Base-by-base conservation (phyloP, 2,113 vertebrate species). In the Ceyx cyanopectus region DNA sequence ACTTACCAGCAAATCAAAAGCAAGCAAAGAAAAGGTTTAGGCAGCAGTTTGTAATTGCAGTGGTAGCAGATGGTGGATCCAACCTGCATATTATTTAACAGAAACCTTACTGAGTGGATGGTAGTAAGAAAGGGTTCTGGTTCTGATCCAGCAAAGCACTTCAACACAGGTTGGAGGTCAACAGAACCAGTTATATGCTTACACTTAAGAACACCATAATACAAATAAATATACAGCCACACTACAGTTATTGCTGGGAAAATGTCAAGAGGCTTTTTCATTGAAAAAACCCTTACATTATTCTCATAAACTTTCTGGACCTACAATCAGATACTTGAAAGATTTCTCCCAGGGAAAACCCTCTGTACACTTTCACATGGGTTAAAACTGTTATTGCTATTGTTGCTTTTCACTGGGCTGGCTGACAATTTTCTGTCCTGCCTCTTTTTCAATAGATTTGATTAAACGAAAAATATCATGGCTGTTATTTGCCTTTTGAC, bases 121-220 rank as follows among this genome's bases (percentile, higher is more conserved):
- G 66, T 10, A 54, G 43, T 66, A 76, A 94, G 58, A 87, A 89
- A 70, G 40, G 24, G 30, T 37, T 89, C 54, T 92, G 88, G 34
- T 81, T 89, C 69, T 73, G 50, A 82, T 87, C 63, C 86, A 94
- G 57, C 66, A 82, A 78, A 92, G 70, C 80, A 94, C 72, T 91
- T 89, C 84, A 76, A 43, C 21, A 56, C 56, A 56, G 27, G 81
- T 34, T 89, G 53, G 48, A 85, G 43, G 67, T 70, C 63, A 80
- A 62, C 20, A 78, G 81, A 92, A 84, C 60, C 63, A 74, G 43
- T n/a, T 73, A 77, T 5, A 9, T 3, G 41, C 70, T 81, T 56
- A 14, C 17, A 48, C 32, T 82, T 51, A 40, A 51, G 34, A 87
- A 63, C 37, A 81, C 61, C 32, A 53, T 10, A 82, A 73, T 60